phyloP scores from a whole-genome alignment of 2,113 vertebrate genomes.

The Chlorodrepanis virens region DNA sequence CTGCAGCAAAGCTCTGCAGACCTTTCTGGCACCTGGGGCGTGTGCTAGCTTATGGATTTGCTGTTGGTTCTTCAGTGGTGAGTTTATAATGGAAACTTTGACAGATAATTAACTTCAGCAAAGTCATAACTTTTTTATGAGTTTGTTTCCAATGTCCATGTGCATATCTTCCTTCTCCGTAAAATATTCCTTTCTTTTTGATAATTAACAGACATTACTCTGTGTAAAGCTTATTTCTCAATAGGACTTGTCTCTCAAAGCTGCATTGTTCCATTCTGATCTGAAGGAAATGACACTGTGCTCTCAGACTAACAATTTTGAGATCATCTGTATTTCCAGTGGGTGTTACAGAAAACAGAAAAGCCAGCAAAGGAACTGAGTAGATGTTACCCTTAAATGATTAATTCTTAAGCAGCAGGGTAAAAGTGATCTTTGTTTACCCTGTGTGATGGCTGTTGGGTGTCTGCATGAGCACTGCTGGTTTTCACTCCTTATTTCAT shows the following conservation, averaged over 20 bases:
- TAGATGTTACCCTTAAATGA: background rate
- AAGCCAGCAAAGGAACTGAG: background rate
- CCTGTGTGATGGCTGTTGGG: background rate
- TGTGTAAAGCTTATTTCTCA: background rate
- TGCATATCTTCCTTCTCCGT: background rate
- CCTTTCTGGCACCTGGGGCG: background rate
- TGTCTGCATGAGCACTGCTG: background rate
- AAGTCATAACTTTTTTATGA: background rate
- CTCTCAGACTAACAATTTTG: background rate
- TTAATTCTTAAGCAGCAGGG: background rate
- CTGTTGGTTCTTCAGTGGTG: background rate
- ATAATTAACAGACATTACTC: background rate
- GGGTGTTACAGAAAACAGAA: background rate
- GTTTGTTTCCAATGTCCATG: constrained; percentile 3
- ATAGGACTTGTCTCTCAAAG: background rate
- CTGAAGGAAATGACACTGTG: background rate
- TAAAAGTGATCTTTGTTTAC: background rate
- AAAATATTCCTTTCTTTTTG: constrained; percentile 2
- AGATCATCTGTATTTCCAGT: background rate
- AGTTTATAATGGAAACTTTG: constrained; percentile 18
- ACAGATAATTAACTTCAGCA: background rate
- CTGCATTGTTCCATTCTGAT: background rate
- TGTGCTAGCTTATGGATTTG: background rate
- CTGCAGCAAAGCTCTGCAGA: background rate
- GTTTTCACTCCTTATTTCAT: background rate